Conservation (phyloP, 2,888 invertebrate genomes). For the Eucera pruinosa region DNA sequence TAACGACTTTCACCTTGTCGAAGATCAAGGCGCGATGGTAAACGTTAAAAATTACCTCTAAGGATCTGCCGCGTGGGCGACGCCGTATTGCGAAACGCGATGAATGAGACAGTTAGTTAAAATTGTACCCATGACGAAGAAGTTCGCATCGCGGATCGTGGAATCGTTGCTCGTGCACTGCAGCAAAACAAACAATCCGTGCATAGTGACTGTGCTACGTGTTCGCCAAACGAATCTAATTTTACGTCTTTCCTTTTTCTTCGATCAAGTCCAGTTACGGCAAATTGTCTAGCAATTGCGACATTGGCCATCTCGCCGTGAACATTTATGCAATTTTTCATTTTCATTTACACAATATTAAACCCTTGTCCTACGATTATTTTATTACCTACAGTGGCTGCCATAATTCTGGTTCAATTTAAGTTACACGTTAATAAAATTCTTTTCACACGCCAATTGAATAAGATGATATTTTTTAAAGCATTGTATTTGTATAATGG, state of each 20-base stretch:
- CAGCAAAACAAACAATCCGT: slow-evolving; percentile 55
- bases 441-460: too few relatives aligned
- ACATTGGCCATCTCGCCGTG: too few relatives aligned
- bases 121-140: slow-evolving; percentile 69
- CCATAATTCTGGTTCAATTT: too few relatives aligned
- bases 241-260: slow-evolving; percentile 8
- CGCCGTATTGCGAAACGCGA: slow-evolving; percentile 42
- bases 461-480: too few relatives aligned
- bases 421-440: too few relatives aligned
- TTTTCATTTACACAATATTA: too few relatives aligned
- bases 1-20: slow-evolving; percentile 19
- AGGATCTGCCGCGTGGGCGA: slow-evolving; percentile 29
- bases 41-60: slow-evolving; percentile 30
- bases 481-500: too few relatives aligned
- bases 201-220: slow-evolving; percentile 32
- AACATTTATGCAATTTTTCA: too few relatives aligned
- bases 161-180: slow-evolving; percentile 34
- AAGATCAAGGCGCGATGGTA: slow-evolving; percentile 40
- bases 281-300: background rate
- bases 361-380: too few relatives aligned
- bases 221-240: slow-evolving; percentile 36
- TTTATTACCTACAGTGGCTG: too few relatives aligned
- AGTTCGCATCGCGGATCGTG: slow-evolving; percentile 34
- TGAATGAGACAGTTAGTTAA: slow-evolving; percentile 67
- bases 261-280: slow-evolving; percentile 2